Base-by-base conservation (phyloP, 1,140 invertebrate genomes). In the Leptoteleia sp. region DNA sequence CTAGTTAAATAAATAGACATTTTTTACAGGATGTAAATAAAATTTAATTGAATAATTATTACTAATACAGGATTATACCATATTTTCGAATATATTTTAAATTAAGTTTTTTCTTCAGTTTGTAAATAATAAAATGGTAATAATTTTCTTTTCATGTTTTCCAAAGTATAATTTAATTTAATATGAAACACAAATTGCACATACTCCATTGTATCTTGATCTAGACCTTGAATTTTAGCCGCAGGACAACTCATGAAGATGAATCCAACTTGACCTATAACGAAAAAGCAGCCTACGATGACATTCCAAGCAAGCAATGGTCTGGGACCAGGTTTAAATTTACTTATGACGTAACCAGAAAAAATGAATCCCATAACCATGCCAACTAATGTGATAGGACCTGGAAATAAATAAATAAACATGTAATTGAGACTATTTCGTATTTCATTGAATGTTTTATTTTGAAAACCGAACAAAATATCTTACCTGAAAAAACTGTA, bases 231-330 rank as follows among this genome's bases (percentile, higher is more conserved):
- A 5, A 91, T 84, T 4, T 80, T 83, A 3, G 80, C 82, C 22
- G 77, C 82, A 0, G 89, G 82, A 80, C 93, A 94, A 13, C 90
- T 91, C n/a, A 94, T 81, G 70, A 92, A 93, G 19, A 91, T 91
- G 48, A 91, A 91, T 2, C 81, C 79, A 4, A 91, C 75, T 81
- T 91, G 86, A 13, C 91, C 91, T 4, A 86, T 15, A 5, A 92
- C 87, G 40, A 89, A 92, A 7, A 91, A 79, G 5, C 90, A 57
- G 1, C 92, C 93, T 19, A 93, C 91, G 1, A 93, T 50, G 0
- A 93, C 91, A 80, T 94, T 94, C 92, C 93, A 94, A 37, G 89
- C 87, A 0, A 93, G 87, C 0, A 94, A 84, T 37, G 89, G 90
- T 52, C 91, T 88, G 0, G 93, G 91, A 9, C 88, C 79, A 0